Evolutionary conservation across 2,113 vertebrate genomes (phyloP), one percentile per base, ranked within the genome.

Genomic region (Notothenia coriiceps): DNA sequence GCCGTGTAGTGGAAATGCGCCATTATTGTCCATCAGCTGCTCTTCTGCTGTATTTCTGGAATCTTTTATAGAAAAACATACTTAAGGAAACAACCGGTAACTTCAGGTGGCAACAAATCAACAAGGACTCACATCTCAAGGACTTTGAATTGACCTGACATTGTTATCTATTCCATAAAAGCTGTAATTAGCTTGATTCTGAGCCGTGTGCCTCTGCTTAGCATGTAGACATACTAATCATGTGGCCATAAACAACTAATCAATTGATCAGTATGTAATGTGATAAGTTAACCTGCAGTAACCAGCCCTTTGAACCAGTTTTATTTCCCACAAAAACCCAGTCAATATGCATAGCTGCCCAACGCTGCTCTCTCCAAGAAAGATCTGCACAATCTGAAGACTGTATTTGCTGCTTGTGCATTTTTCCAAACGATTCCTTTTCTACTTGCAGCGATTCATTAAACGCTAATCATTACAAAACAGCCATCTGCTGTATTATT

Each of bases 391-490:
- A 71, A 72, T 61, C 62, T 35, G 35, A 35, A 35, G 35, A 1
- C 35, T 35, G 35, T 44, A 29, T 83, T 55, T 72, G 72, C 84
- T 80, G 71, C 61, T 70, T 50, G 52, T 69, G 77, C 80, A 80
- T 62, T 80, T 90, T 74, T 59, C 25, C 46, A 55, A 83, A 61
- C 71, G 35, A n/a, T 72, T 10, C 56, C 22, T 67, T 73, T 77
- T 56, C 60, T 44, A n/a, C 64, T 74, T 49, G 49, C 67, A 63
- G 70, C 66, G 43, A 86, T 86, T 83, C 80, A 85, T 88, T 86
- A 85, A 89, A 85, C 43, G 69, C 52, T 89, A 78, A 91, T 89
- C 40, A 70, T 85, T 88, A 84, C 84, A 88, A 88, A 92, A 88
- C 80, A 84, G 56, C 85, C 89, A 87, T 88, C 88, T 75, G 83